A percentile compares a stretch with the other conserved stretches of the same genome.
Conservation (phyloP, 92 coral and sea anemone genomes). For the Chrysogorgia sp. region DNA sequence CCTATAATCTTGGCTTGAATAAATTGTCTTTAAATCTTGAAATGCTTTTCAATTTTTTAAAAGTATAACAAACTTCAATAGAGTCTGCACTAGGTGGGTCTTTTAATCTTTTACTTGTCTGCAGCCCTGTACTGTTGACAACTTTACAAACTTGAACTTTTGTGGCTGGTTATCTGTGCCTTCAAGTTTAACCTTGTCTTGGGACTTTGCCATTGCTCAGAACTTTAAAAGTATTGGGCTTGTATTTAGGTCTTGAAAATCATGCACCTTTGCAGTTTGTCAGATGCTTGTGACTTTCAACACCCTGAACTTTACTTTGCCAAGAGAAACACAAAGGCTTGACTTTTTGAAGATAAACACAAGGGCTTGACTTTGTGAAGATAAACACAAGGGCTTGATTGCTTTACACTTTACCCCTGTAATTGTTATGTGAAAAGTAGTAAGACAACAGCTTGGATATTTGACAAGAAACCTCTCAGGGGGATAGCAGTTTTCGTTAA, state of each 20-base stretch:
- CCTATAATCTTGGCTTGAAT: conserved; percentile 21
- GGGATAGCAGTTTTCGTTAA: too few species aligned
- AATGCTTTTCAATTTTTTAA: not conserved
- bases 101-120: conserved; percentile 18
- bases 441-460: too few species aligned
- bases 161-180: conserved; percentile 9
- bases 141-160: conserved; percentile 15
- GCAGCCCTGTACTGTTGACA: not conserved
- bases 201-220: conserved; percentile 39
- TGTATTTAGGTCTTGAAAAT: conserved; percentile 40
- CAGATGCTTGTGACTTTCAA: conserved; percentile 1
- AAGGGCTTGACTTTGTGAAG: conserved; percentile 1
- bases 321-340: conserved; percentile 5
- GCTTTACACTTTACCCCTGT: too few species aligned
- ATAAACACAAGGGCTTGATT: too few species aligned
- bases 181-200: conserved; percentile 27
- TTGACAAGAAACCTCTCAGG: too few species aligned
- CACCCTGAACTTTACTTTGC: conserved; percentile 18
- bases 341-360: not conserved
- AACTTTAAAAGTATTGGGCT: conserved; percentile 50
- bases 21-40: conserved; percentile 21
- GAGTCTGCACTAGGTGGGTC: not conserved
- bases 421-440: too few species aligned
- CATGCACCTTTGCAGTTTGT: not conserved
- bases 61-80: not conserved